Evolutionary conservation across 2,113 vertebrate species (phyloP).

Genomic region (Andinoacara biseriatus): DNA sequence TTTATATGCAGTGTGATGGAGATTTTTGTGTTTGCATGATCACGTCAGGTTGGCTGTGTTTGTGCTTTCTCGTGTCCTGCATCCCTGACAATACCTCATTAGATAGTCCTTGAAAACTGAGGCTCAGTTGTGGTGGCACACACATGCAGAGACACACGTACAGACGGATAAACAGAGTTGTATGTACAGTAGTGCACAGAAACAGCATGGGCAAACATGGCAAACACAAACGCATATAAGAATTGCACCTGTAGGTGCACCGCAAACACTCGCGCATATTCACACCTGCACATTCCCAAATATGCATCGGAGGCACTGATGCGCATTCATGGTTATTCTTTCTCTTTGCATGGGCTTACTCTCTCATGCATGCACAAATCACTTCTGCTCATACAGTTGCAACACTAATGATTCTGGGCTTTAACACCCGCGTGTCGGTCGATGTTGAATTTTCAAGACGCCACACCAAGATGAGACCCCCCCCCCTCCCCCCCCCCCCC

Average conservation of each 20-base stretch:
- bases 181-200: slow-evolving; percentile 20
- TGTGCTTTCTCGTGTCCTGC: background rate
- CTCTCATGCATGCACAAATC: slow-evolving; percentile 16
- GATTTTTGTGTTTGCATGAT: slow-evolving; percentile 31
- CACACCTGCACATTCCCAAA: slow-evolving; percentile 23
- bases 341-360: slow-evolving; percentile 15
- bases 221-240: slow-evolving; percentile 18
- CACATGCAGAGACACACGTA: slow-evolving; percentile 15
- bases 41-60: background rate
- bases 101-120: slow-evolving; percentile 10
- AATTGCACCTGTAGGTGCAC: slow-evolving; percentile 29
- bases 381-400: slow-evolving; percentile 23
- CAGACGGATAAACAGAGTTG: background rate
- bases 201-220: slow-evolving; percentile 31
- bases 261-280: background rate
- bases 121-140: slow-evolving; percentile 5
- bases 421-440: slow-evolving; percentile 29
- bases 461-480: slow-evolving; percentile 37
- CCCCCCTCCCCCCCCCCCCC: slow-evolving; percentile 20
- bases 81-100: slow-evolving; percentile 9
- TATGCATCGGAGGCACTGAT: slow-evolving; percentile 2
- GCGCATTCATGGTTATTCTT: background rate
- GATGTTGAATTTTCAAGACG: slow-evolving; percentile 56
- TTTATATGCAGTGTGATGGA: background rate
- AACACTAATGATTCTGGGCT: slow-evolving; percentile 29